Evolutionary conservation across 2,888 invertebrate species (phyloP).

Genomic region (Matsumyia berberina): DNA sequence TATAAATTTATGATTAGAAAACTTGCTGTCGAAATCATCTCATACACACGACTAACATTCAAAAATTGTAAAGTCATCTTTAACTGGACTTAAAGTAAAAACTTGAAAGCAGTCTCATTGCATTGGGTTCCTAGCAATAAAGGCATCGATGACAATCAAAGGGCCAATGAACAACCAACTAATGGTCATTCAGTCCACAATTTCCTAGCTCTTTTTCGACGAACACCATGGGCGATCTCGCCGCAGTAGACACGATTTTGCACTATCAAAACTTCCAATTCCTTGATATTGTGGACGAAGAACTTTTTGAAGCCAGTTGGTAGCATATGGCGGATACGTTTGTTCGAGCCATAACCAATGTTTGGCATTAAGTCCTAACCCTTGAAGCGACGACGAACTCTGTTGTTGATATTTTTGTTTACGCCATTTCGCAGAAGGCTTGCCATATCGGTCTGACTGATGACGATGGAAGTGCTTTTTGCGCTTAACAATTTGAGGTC

Average conservation of each 20-base stretch:
- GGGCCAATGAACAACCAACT: too few relatives aligned
- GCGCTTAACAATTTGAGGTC: conserved; percentile 96
- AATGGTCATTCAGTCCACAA: too few relatives aligned
- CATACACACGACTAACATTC: too few relatives aligned
- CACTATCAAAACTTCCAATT: conserved; percentile 99
- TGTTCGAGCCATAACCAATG: conserved; percentile 99
- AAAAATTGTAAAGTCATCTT: too few relatives aligned
- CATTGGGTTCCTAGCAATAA: too few relatives aligned
- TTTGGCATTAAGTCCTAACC: conserved; percentile 99
- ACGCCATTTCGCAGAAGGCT: conserved; percentile 99
- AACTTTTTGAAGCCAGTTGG: conserved; percentile 99
- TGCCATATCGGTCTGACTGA: conserved; percentile 98
- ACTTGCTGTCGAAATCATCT: too few relatives aligned
- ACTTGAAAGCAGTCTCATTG: too few relatives aligned
- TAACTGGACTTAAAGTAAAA: too few relatives aligned
- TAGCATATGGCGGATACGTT: conserved; percentile 97
- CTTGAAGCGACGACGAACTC: conserved; percentile 99
- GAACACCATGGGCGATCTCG: conserved; percentile 99
- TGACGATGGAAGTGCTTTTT: conserved; percentile 99
- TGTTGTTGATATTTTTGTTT: conserved; percentile 99
- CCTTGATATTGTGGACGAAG: conserved; percentile 94
- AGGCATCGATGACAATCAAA: too few relatives aligned
- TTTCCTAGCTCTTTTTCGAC: conserved; percentile 97
- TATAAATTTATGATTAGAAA: too few relatives aligned
- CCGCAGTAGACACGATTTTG: conserved; percentile 98